These are phyloP conservation scores for Maccullochella peelii DNA, from an alignment of 2,113 vertebrate genomes.

Conservation along the genomic window DNA sequence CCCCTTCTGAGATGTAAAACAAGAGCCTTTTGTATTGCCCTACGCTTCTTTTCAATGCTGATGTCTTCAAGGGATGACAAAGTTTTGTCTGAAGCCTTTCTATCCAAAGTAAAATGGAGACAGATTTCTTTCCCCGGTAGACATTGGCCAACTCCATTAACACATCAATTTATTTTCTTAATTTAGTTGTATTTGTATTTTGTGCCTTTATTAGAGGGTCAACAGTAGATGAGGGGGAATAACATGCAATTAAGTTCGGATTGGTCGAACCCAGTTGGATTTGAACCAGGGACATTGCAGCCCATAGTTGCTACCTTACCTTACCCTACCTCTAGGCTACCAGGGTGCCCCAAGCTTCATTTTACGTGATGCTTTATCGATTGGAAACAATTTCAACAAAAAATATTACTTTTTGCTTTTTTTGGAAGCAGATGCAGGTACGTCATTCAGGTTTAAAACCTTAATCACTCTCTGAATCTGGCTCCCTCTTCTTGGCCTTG, in stretches of 20 bases:
- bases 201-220: not conserved
- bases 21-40: constrained; percentile 53
- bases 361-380: not conserved
- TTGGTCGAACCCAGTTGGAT: not conserved
- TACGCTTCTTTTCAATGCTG: not conserved
- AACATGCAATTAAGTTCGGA: not conserved
- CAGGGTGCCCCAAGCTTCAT: not conserved
- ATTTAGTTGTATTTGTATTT: not conserved
- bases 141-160: not conserved
- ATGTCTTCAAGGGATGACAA: constrained; percentile 1
- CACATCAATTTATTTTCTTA: not conserved
- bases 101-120: constrained; percentile 8
- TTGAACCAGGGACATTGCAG: not conserved
- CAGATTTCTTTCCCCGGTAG: not conserved
- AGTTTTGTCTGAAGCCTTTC: constrained; percentile 4
- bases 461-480: constrained; percentile 73
- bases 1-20: constrained; percentile 18
- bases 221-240: not conserved
- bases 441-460: constrained; percentile 81
- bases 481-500: constrained; percentile 60
- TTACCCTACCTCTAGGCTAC: too few species aligned
- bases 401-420: not conserved
- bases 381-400: not conserved
- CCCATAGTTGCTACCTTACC: not conserved
- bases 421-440: constrained; percentile 85